Evolutionary conservation across 1,140 invertebrate genomes (phyloP).

Genomic region (Potamilus streckersoni): DNA sequence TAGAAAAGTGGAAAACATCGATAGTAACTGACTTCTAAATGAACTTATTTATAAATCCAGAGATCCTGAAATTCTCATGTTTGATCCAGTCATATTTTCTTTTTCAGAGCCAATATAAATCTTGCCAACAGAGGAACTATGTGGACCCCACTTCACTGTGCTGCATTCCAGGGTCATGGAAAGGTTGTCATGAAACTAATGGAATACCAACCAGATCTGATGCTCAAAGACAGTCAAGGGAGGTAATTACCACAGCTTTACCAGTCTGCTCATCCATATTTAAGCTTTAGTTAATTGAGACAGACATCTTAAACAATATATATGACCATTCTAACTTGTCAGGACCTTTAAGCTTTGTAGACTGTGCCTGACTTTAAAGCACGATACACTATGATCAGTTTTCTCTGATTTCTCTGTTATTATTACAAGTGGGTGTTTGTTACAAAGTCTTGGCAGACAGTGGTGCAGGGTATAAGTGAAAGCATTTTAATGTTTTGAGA

Average conservation of each 20-base stretch:
- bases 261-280: too few relatives aligned
- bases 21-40: too few relatives aligned
- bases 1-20: too few relatives aligned
- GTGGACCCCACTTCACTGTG: constrained; percentile 65
- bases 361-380: neutral
- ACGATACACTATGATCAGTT: neutral
- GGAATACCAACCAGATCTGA: constrained; percentile 53
- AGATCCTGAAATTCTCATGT: too few relatives aligned
- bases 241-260: constrained; percentile 44
- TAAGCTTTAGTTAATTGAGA: neutral
- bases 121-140: constrained; percentile 56
- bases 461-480: too few relatives aligned
- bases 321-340: neutral
- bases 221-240: constrained; percentile 51
- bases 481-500: too few relatives aligned
- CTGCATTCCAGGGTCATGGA: constrained; percentile 64
- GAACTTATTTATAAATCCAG: too few relatives aligned
- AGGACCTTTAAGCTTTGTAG: neutral
- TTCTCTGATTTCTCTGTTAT: neutral
- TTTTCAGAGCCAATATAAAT: constrained; percentile 60
- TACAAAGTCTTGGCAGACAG: too few relatives aligned
- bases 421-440: neutral
- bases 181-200: constrained; percentile 64
- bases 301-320: too few relatives aligned
- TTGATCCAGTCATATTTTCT: neutral